Conservation (phyloP, 2,888 invertebrate species). For the Ennomos fuscantarius region DNA sequence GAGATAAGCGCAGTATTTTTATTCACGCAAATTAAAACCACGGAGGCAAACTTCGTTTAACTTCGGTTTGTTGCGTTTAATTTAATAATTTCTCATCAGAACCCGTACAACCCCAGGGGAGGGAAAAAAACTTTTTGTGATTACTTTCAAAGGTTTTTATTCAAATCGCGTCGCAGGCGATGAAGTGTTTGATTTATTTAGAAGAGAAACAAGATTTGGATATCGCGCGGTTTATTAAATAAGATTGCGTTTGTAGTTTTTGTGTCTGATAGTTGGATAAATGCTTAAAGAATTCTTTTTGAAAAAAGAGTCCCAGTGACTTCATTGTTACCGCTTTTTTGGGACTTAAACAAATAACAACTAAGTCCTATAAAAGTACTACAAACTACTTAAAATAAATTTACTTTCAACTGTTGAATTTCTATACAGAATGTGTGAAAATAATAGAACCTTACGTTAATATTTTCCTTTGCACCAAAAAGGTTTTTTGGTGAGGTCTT, state of each 20-base stretch:
- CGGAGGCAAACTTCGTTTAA: slow-evolving; percentile 29
- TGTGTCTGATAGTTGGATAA: no score
- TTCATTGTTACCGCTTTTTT: no score
- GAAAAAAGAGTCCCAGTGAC: no score
- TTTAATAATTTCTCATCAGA: slow-evolving; percentile 46
- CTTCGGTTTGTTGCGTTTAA: slow-evolving; percentile 38
- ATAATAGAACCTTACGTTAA: no score
- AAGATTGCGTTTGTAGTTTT: not conserved
- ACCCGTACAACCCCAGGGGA: slow-evolving; percentile 40
- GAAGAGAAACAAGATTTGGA: slow-evolving; percentile 44
- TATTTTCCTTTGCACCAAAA: no score
- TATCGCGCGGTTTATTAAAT: slow-evolving; percentile 35
- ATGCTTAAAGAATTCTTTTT: no score
- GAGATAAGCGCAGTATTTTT: slow-evolving; percentile 26
- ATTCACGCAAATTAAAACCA: slow-evolving; percentile 35
- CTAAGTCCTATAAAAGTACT: no score
- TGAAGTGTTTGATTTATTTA: slow-evolving; percentile 54
- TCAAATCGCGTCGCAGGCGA: slow-evolving; percentile 39
- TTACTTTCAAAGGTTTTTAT: slow-evolving; percentile 50
- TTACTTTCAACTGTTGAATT: no score
- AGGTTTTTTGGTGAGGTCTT: no score
- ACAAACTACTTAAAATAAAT: no score
- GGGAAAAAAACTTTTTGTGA: slow-evolving; percentile 41
- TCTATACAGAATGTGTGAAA: no score
- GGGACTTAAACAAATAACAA: no score